Conservation (phyloP, 2,888 invertebrate genomes). For the Galerucella calmariensis region DNA sequence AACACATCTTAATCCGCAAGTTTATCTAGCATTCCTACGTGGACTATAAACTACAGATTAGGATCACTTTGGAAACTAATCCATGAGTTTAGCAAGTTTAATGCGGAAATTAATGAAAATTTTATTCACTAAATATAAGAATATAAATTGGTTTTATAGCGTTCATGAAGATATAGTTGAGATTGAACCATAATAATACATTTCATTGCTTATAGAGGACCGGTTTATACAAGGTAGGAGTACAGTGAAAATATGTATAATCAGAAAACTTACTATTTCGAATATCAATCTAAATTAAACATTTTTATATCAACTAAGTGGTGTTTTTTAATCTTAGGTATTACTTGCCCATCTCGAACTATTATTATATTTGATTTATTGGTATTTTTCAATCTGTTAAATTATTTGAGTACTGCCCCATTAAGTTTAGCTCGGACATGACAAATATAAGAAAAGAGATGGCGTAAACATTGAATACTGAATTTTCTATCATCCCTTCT, state of each 20-base stretch:
- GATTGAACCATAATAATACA: background rate
- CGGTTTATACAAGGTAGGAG: background rate
- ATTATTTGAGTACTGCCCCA: too few species aligned
- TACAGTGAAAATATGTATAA: background rate
- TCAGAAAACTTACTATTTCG: background rate
- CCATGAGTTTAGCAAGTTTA: constrained; percentile 15
- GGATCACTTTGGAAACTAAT: constrained; percentile 13
- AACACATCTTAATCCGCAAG: background rate
- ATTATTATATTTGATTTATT: too few species aligned
- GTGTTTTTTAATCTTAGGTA: too few species aligned
- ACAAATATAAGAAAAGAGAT: too few species aligned
- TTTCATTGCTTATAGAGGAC: background rate
- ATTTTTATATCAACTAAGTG: background rate
- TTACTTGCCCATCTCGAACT: too few species aligned
- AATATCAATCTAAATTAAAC: background rate
- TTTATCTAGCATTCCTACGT: constrained; percentile 23
- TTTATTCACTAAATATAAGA: constrained; percentile 12
- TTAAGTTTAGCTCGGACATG: too few species aligned
- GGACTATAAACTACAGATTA: constrained; percentile 26
- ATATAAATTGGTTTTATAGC: constrained; percentile 9
- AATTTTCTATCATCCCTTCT: too few species aligned
- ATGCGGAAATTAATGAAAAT: constrained; percentile 24
- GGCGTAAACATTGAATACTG: too few species aligned
- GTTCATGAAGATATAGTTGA: constrained; percentile 5
- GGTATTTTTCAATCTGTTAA: too few species aligned